These are phyloP conservation scores for Clamator glandarius DNA, from an alignment of 2,797 vertebrate species.

Conservation along the genomic window DNA sequence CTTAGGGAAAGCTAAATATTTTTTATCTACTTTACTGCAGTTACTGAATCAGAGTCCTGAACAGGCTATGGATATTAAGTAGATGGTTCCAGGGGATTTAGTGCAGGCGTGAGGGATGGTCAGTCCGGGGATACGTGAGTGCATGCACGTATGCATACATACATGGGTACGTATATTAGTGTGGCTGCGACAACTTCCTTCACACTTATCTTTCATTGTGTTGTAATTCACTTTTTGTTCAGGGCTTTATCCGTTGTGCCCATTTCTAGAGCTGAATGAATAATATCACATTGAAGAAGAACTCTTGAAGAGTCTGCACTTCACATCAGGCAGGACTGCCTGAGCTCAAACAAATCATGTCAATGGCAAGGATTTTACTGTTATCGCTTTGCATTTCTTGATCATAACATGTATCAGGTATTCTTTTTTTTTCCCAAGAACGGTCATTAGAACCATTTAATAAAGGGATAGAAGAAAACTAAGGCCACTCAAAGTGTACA, in stretches of 20 bases:
- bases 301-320: not conserved
- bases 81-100: not conserved
- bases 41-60: not conserved
- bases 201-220: not conserved
- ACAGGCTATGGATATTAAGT: not conserved
- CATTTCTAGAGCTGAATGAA: not conserved
- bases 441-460: not conserved
- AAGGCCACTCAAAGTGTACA: not conserved
- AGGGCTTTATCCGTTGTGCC: not conserved
- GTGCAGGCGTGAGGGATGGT: not conserved
- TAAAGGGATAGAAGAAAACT: not conserved
- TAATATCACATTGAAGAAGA: not conserved
- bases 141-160: accelerated
- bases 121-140: not conserved
- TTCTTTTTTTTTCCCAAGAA: not conserved
- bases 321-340: not conserved
- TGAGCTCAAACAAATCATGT: not conserved
- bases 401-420: not conserved
- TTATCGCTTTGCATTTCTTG: not conserved
- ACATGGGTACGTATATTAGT: no score
- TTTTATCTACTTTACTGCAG: not conserved
- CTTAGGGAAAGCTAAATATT: not conserved
- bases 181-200: not conserved
- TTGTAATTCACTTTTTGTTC: not conserved
- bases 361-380: not conserved